Conservation (phyloP, 2,113 vertebrate genomes). For the Athene cunicularia region DNA sequence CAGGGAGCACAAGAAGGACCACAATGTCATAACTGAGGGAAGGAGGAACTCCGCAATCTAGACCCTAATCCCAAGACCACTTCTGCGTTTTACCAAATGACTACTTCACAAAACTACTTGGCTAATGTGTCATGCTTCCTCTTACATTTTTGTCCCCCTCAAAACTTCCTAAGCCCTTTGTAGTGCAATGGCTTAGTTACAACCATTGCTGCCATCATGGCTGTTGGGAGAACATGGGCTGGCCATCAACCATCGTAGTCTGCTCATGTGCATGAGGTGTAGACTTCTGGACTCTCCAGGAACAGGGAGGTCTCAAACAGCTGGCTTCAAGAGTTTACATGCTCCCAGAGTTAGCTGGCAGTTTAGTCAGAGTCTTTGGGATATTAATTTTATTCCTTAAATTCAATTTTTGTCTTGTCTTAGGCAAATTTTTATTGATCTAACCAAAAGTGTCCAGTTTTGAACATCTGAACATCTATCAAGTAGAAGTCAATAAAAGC, state of each 20-base stretch:
- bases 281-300: neutral
- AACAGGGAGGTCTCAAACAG: neutral
- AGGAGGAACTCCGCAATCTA: neutral
- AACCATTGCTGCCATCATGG: neutral
- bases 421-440: neutral
- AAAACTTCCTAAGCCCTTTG: neutral
- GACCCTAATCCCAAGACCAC: neutral
- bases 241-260: neutral
- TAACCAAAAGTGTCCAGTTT: neutral
- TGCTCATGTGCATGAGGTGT: neutral
- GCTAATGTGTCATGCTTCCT: neutral
- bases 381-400: neutral
- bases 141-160: neutral
- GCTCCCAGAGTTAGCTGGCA: neutral
- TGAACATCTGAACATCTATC: neutral
- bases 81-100: conserved; percentile 16
- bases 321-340: neutral
- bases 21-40: neutral
- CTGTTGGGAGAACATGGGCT: neutral
- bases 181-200: neutral
- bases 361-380: neutral
- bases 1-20: neutral
- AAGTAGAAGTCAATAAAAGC: neutral
- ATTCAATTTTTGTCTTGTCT: neutral
- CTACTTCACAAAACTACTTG: neutral